These are phyloP conservation scores for Periophthalmus magnuspinnatus DNA, from an alignment of 2,797 vertebrate genomes.

Conservation along the genomic window DNA sequence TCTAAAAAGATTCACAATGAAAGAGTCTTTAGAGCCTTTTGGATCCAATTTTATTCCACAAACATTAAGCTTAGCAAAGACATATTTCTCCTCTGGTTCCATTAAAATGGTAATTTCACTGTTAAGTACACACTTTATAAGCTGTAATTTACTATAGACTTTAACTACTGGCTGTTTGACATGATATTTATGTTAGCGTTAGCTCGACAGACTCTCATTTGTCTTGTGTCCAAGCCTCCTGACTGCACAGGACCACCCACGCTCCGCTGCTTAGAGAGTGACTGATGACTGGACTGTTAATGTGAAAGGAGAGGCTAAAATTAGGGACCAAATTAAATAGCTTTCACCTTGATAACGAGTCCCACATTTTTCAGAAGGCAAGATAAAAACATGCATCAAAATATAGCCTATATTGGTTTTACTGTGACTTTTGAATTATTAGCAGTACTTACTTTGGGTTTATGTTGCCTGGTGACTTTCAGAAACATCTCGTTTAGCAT, in stretches of 20 bases:
- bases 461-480: no score
- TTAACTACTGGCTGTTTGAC: neutral
- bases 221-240: slow-evolving; percentile 1
- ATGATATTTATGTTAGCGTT: slow-evolving; percentile 6
- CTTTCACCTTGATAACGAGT: slow-evolving; percentile 50
- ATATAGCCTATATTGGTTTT: neutral
- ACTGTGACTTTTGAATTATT: neutral
- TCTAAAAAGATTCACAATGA: neutral
- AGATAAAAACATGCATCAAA: neutral
- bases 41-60: neutral
- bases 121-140: slow-evolving; percentile 5
- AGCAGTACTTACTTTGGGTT: neutral
- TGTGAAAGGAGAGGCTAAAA: slow-evolving; percentile 34
- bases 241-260: slow-evolving; percentile 5
- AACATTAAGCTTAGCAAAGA: neutral
- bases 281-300: slow-evolving; percentile 50
- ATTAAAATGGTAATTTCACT: slow-evolving; percentile 4
- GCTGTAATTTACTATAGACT: neutral
- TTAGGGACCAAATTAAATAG: slow-evolving; percentile 43
- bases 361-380: slow-evolving; percentile 18
- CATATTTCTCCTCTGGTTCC: neutral
- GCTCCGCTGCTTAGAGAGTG: slow-evolving; percentile 47
- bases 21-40: neutral
- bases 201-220: neutral
- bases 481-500: no score